Conservation (phyloP, 2,888 invertebrate genomes). For the Scaptomyza polygonia region DNA sequence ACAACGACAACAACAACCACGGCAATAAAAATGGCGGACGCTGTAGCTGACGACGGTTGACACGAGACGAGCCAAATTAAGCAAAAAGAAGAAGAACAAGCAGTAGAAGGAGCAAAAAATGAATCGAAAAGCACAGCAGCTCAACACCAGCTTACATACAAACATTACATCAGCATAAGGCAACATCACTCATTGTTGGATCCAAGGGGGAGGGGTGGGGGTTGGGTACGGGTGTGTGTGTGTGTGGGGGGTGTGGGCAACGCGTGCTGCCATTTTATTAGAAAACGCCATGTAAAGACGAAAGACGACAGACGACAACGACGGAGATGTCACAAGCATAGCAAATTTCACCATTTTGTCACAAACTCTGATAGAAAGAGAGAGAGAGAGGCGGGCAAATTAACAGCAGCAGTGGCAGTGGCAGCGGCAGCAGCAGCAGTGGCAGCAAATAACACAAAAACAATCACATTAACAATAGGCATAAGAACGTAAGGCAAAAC, state of each 20-base stretch:
- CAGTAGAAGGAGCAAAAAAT: conserved; percentile 21
- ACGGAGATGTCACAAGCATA: conserved; percentile 15
- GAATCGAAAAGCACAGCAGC: conserved; percentile 17
- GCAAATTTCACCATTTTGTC: conserved; percentile 79
- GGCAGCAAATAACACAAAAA: conserved; percentile 19
- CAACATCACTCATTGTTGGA: conserved; percentile 13
- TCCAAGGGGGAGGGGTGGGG: not conserved
- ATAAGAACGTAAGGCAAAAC: conserved; percentile 24
- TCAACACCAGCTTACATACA: conserved; percentile 14
- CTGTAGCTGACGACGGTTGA: conserved; percentile 75
- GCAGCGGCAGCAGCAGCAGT: conserved; percentile 14
- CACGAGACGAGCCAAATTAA: conserved; percentile 70
- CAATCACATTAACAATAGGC: conserved; percentile 29
- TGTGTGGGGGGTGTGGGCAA: conserved; percentile 29
- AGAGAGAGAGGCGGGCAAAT: conserved; percentile 39
- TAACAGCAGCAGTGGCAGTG: conserved; percentile 42
- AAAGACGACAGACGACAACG: conserved; percentile 19
- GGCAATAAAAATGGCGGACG: conserved; percentile 49
- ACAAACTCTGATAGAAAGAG: conserved; percentile 27
- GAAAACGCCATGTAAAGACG: conserved; percentile 76
- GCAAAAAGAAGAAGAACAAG: conserved; percentile 42
- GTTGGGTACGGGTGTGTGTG: conserved; percentile 1
- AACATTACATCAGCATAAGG: conserved; percentile 33
- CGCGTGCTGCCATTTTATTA: conserved; percentile 79
- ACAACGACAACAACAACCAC: conserved; percentile 9